Base-by-base conservation (phyloP, 1,140 invertebrate species). In the Onthophagus taurus region DNA sequence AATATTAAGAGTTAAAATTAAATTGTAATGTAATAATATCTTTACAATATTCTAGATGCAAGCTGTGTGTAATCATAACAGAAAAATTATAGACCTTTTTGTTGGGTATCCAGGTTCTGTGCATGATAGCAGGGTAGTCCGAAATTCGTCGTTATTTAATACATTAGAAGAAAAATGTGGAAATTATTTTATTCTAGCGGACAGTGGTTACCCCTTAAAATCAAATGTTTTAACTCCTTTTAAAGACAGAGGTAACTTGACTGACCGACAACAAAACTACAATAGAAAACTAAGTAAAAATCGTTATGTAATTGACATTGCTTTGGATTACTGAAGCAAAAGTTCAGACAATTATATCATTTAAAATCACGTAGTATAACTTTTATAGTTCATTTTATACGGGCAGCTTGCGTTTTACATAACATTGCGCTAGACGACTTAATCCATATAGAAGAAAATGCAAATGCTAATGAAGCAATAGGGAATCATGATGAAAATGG, bases 181-280 rank as follows among this genome's bases (percentile, higher is more conserved):
- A 31, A 16, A 44, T 39, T 45, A 48, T 47, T 41, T 38, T 47
- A 31, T 58, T 12, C 12, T 58, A 9, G 49, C 53, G 20, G 53
- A 57, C 33, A 52, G 46, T 48, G 56, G 42, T 13, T 58, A 57
- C 44, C 54, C 52, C 5, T 37, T 45, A 5, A 4, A 8, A 17
- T 7, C 7, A 17, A 31, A 42, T 16, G 30, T 42, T 3, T 35
- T 44, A 21, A 34, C 19, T 20, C 42, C 42, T n/a, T 44, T 44
- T 16, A 44, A 34, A 34, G 42, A 44, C 29, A 33, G 42, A 24
- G 42, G 30, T 4, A 29, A 44, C 6, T 26, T 34, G n/a, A 41
- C 38, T 6, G 6, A 7, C 4, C 5, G 20, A 9, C 38, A 41
- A 17, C 3, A 23, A 33, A 47, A 44, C 36, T 50, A 42, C 29